Evolutionary conservation across 2,797 vertebrate genomes (phyloP).

Genomic region (Phylloscopus collybita): DNA sequence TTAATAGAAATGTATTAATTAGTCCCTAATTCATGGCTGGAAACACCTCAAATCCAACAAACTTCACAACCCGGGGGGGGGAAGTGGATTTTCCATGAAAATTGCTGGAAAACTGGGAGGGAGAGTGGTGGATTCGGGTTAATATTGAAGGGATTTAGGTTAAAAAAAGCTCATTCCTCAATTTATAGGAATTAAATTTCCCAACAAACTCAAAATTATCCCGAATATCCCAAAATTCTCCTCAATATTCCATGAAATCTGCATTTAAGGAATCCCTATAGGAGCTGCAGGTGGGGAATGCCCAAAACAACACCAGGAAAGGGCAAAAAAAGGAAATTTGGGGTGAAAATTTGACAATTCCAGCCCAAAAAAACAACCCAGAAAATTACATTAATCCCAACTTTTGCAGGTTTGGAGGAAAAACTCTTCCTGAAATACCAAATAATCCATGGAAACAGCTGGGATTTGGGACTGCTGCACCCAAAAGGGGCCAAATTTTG

Average conservation of each 20-base stretch:
- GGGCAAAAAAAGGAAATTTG: neutral
- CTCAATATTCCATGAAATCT: neutral
- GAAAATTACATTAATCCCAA: neutral
- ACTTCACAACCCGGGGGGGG: fast-evolving
- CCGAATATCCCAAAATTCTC: neutral
- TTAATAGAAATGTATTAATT: neutral
- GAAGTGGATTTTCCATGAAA: neutral
- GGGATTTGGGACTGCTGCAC: neutral
- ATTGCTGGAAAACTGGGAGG: neutral
- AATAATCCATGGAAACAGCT: neutral
- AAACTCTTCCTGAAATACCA: neutral
- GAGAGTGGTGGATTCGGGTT: neutral
- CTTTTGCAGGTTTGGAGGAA: neutral
- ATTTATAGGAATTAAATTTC: neutral
- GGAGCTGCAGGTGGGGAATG: neutral
- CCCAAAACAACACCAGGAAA: neutral
- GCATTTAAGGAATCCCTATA: neutral
- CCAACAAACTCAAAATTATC: neutral
- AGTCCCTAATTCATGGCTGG: neutral
- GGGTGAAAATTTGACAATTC: neutral
- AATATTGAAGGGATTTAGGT: neutral
- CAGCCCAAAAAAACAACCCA: no score
- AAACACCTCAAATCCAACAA: neutral
- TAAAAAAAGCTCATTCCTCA: neutral
- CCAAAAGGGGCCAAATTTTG: neutral